phyloP scores from a whole-genome alignment of 1,140 invertebrate species.

The Neodiprion lecontei region DNA sequence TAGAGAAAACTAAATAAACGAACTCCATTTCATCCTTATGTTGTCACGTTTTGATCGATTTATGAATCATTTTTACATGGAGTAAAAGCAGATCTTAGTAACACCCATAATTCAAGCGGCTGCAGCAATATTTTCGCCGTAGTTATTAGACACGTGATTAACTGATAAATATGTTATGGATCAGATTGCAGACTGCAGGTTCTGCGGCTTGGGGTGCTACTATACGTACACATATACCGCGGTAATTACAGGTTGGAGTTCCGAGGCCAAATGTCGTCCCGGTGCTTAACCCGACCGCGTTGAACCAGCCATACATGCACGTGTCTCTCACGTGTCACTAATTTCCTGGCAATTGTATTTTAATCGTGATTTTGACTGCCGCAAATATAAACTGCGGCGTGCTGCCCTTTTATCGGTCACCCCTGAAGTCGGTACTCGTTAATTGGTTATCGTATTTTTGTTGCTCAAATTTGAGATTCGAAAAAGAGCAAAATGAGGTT shows the following conservation, averaged over 20 bases:
- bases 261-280: constrained; percentile 38
- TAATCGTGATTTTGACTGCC: neutral
- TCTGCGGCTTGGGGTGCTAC: neutral
- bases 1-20: no score
- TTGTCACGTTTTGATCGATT: neutral
- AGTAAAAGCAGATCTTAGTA: constrained; percentile 21
- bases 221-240: neutral
- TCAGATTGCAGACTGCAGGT: constrained; percentile 34
- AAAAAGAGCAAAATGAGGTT: neutral
- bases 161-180: constrained; percentile 31
- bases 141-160: constrained; percentile 28
- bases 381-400: neutral
- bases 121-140: neutral
- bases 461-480: neutral
- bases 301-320: neutral
- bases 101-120: constrained; percentile 18
- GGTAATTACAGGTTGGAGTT: constrained; percentile 37
- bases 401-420: neutral
- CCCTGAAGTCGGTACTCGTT: neutral
- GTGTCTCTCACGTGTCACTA: constrained; percentile 5
- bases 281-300: constrained; percentile 9
- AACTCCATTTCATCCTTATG: no score
- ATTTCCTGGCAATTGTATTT: neutral
- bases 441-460: neutral
- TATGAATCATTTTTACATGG: constrained; percentile 6